Base-by-base conservation (phyloP, 2,113 vertebrate genomes). In the Ptyas mucosa region DNA sequence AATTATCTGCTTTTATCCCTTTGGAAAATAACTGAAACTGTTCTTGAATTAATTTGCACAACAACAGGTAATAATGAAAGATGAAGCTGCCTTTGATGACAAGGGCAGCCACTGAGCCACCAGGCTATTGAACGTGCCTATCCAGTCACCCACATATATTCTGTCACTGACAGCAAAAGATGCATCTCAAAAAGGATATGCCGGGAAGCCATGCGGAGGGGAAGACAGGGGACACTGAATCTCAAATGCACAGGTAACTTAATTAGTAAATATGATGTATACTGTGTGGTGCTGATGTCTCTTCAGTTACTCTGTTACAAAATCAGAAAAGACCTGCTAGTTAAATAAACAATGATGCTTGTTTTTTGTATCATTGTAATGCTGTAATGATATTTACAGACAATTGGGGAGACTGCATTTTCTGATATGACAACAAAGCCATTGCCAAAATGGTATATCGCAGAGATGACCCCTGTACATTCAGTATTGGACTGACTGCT, bases 1-100 rank as follows among this genome's bases (percentile, higher is more conserved):
- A 91, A 91, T 95, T 92, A 93, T 88, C 94, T 91, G 93, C 94
- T 95, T 94, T 92, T 95, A 93, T 96, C 95, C 94, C 64, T 95
- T 93, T 94, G 94, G 93, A 97, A 97, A 95, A 93, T 95, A 95
- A 91, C 93, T 93, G 46, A 92, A 95, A 93, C 94, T 90, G 96
- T 94, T 54, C 64, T 96, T 88, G 93, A 96, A 97, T 95, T 96
- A 95, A 97, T 96, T 96, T 94, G 94, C 93, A 92, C 96, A 95
- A 96, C 91, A 96, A 95, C 93, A 96, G 92, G 94, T 96, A 97
- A 97, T 91, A 91, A 96, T 93, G 93, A 94, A 95, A 96, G 94
- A 96, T 96, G 96, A 96, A 93, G 57, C 91, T 93, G 93, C 93
- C 54, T 88, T 90, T 90, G 53, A 90, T 95, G 94, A 95, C 93